Conservation (phyloP, 2,113 vertebrate genomes). For the Hemichromis elongatus region DNA sequence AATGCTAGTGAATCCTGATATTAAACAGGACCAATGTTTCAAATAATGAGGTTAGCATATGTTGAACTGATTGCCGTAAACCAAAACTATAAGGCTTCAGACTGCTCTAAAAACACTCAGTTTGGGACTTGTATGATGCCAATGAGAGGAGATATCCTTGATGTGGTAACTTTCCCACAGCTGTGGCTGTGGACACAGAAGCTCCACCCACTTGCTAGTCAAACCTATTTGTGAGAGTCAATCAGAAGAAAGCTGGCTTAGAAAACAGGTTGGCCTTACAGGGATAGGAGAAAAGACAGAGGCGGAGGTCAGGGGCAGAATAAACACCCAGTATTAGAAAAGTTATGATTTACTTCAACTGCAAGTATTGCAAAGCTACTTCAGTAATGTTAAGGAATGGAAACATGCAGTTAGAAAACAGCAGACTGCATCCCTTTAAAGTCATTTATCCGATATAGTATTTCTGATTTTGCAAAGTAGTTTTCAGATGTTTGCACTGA, state of each 20-base stretch:
- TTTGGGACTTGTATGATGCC: not conserved
- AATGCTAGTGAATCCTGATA: not conserved
- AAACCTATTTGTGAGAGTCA: not conserved
- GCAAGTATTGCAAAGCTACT: not conserved
- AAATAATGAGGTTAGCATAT: not conserved
- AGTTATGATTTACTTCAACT: not conserved
- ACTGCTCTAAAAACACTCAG: not conserved
- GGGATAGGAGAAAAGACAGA: not conserved
- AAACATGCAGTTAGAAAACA: fast-evolving
- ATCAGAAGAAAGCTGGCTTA: not conserved
- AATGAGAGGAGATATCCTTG: not conserved
- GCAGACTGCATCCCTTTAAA: not conserved
- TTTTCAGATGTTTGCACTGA: not conserved
- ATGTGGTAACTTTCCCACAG: not conserved
- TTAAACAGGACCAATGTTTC: not conserved
- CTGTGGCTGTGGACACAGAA: not conserved
- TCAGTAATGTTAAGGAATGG: not conserved
- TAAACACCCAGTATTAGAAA: not conserved
- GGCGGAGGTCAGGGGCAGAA: not conserved
- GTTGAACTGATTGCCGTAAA: not conserved
- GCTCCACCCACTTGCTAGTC: not conserved
- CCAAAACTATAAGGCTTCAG: not conserved
- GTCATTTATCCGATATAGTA: not conserved
- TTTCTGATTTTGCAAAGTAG: not conserved
- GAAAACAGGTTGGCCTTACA: not conserved